Conservation (phyloP, 92 coral and sea anemone species). For the Metridium senile region DNA sequence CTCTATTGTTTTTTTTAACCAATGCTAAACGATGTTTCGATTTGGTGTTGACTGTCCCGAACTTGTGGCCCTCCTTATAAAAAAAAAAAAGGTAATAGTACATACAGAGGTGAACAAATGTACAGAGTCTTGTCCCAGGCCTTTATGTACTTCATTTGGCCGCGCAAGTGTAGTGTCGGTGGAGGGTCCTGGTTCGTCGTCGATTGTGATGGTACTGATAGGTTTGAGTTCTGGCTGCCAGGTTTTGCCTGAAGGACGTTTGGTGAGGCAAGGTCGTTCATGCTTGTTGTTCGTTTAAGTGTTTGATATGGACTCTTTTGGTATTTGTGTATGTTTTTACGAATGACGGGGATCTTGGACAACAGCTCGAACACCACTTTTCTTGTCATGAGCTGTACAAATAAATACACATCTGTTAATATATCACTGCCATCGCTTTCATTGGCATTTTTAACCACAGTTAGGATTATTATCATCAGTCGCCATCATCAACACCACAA, state of each 20-base stretch:
- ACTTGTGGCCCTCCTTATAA: no score
- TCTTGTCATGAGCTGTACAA: slow-evolving; percentile 61
- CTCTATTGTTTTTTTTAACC: no score
- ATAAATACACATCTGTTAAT: neutral
- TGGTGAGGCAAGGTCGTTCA: neutral
- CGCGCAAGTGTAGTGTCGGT: slow-evolving; percentile 76
- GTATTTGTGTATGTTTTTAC: slow-evolving; percentile 15
- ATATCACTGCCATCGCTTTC: neutral
- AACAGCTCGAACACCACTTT: slow-evolving; percentile 80
- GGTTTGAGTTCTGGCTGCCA: slow-evolving; percentile 10
- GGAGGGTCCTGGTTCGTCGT: slow-evolving; percentile 32
- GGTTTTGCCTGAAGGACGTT: slow-evolving; percentile 4
- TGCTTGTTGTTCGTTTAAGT: slow-evolving; percentile 12
- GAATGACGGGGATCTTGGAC: slow-evolving; percentile 65
- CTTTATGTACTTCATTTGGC: slow-evolving; percentile 75
- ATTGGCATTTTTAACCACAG: neutral
- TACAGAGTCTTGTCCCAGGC: slow-evolving; percentile 77
- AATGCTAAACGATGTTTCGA: no score
- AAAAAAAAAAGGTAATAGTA: neutral
- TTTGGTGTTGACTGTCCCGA: no score
- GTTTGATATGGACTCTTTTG: neutral
- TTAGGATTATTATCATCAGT: neutral
- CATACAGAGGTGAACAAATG: slow-evolving; percentile 88
- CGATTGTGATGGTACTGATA: slow-evolving; percentile 31
- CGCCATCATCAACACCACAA: neutral